A percentile compares a stretch with the other conserved stretches of the same genome.
These are phyloP conservation scores for Zygogramma bicolorata DNA, from an alignment of 2,888 invertebrate genomes.

Conservation along the genomic window DNA sequence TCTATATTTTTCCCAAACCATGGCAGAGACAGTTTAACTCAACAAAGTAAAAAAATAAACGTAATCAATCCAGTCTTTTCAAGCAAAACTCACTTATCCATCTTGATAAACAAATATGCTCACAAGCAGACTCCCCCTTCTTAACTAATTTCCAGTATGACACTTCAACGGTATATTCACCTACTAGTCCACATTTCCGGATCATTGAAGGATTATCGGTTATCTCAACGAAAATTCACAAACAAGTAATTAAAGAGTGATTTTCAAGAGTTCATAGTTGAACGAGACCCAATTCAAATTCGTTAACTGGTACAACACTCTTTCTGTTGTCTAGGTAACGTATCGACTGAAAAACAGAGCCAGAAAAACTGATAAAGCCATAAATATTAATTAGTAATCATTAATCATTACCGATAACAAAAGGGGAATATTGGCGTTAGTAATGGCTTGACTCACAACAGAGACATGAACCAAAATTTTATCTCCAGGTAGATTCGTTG, in stretches of 20 bases:
- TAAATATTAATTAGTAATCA: background rate
- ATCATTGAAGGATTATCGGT: background rate
- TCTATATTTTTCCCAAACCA: no score
- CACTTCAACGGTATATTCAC: background rate
- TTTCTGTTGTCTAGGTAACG: background rate
- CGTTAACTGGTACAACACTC: background rate
- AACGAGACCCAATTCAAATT: background rate
- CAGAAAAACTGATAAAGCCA: background rate
- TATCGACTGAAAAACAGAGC: background rate
- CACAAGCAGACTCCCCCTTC: no score
- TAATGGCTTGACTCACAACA: background rate
- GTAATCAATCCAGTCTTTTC: no score
- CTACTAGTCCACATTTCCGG: background rate
- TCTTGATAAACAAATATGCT: no score
- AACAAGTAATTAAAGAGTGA: background rate
- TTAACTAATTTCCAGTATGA: no score
- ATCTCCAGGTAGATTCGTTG: background rate
- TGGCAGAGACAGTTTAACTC: no score
- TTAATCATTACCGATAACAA: conserved; percentile 1
- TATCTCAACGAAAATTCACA: background rate
- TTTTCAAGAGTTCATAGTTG: background rate
- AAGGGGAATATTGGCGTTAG: background rate
- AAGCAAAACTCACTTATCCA: no score
- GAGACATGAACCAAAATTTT: background rate
- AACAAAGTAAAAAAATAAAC: no score